Evolutionary conservation across 2,113 vertebrate species (phyloP), one percentile per base, ranked within the genome.

Genomic region (Recurvirostra avosetta): DNA sequence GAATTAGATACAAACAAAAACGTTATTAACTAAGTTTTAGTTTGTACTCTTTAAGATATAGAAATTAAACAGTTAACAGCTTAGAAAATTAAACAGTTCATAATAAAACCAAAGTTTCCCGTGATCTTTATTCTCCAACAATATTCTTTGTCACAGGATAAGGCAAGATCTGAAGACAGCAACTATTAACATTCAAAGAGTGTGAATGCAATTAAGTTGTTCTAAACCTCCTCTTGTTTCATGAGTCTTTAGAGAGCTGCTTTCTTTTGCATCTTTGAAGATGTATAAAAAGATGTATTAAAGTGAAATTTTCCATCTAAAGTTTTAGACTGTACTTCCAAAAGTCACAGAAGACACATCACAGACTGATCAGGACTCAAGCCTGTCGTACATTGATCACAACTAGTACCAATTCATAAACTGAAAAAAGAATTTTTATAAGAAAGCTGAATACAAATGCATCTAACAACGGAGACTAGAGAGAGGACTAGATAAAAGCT

Each of bases 251-350:
- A 52, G 19, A 92, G 66, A 71, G 52, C 41, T 67, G 41, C 65
- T 77, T 29, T 47, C 45, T 80, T 81, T 72, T 47, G 38, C 53
- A 58, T 88, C 66, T 88, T 76, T 67, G 74, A 92, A 90, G 76
- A 67, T 25, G 41, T 22, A 88, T 52, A 61, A 79, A 79, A 73
- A 40, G 52, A n/a, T 68, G n/a, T 85, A 82, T 40, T 79, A 53
- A 83, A 83, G 40, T 11, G 18, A 71, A 84, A 40, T 50, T 50
- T 94, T 67, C 40, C 32, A 67, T 65, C 53, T 91, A 34, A 71
- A 32, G 26, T 55, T 86, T 76, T 62, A 66, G 7, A 27, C 34
- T 92, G 4, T 58, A 45, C 56, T 90, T 92, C 47, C 40, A 76
- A 50, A 41, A 78, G 26, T 70, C 59, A 41, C 5, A 88, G 52